Base-by-base conservation (phyloP, 2,888 invertebrate genomes). In the Cacoxenus indagator region DNA sequence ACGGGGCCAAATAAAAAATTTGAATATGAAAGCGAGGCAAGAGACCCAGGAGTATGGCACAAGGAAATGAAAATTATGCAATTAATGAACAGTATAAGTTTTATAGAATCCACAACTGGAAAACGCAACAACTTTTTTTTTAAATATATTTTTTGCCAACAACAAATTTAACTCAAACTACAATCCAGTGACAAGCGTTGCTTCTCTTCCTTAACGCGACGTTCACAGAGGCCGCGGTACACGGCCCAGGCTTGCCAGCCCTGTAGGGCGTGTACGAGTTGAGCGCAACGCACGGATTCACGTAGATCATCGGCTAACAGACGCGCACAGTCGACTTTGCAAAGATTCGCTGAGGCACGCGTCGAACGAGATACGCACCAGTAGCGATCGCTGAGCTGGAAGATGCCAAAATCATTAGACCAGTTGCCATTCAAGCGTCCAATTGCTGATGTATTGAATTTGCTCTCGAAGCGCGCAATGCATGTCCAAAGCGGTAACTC, bases 401-500 rank as follows among this genome's bases (percentile, higher is more conserved):
- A 84, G 0, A 84, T 65, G 11, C 84, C 84, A 73, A 74, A 87
- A 74, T 88, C 87, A 64, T 75, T 77, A 11, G 84, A 85, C 1
- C 90, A 90, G 74, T 90, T 88, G 0, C 76, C 76, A 79, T 90
- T 90, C 22, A 73, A 67, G 0, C 85, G 75, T 1, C 90, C 89
- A 27, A 87, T 78, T 0, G 85, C 87, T 19, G 87, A 73, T 0
- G 90, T 89, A 48, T 87, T 84, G 9, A 87, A 80, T 3, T 85
- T 81, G 74, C 90, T 90, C 76, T 90, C 90, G 1, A 83, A 84
- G 70, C 89, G 87, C 46, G 89, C 87, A 24, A 90, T 82, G 68
- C 90, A 90, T 17, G 89, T 83, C 90, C 90, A 83, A 46, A 77
- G 77, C 9, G 78, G 71, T 29, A 82, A 70, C 62, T 77, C 76